Evolutionary conservation across 2,888 invertebrate species (phyloP).

Genomic region (Diachrysia chrysitis): DNA sequence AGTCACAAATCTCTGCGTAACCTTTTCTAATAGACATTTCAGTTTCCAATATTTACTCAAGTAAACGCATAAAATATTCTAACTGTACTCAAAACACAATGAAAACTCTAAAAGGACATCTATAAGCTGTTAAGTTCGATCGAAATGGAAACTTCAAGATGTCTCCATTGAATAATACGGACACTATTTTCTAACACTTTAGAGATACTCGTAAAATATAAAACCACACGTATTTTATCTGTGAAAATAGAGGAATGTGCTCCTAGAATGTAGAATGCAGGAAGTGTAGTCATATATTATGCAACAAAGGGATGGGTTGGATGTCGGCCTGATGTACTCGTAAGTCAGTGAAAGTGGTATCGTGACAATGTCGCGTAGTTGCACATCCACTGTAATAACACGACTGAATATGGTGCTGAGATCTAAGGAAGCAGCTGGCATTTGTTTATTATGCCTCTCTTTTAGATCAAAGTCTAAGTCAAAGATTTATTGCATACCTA

Average conservation of each 20-base stretch:
- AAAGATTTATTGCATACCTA: too few relatives aligned
- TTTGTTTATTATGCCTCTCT: background rate
- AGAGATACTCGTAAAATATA: constrained; percentile 37
- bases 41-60: background rate
- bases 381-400: background rate
- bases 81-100: background rate
- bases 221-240: constrained; percentile 51
- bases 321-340: background rate
- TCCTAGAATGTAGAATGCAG: constrained; percentile 39
- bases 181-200: constrained; percentile 37
- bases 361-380: background rate
- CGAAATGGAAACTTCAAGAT: constrained; percentile 12
- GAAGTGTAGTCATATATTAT: constrained; percentile 52
- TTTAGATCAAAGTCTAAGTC: too few relatives aligned
- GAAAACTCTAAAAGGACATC: constrained; percentile 1
- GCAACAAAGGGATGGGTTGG: constrained; percentile 45
- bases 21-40: background rate
- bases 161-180: constrained; percentile 29
- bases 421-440: background rate
- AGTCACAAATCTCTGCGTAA: background rate
- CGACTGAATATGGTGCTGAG: background rate
- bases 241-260: constrained; percentile 35
- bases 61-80: background rate
- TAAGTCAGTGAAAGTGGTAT: background rate
- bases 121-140: background rate